Conservation (phyloP, 64 coral and sea anemone species). For the Dendrophyllia cribrosa region DNA sequence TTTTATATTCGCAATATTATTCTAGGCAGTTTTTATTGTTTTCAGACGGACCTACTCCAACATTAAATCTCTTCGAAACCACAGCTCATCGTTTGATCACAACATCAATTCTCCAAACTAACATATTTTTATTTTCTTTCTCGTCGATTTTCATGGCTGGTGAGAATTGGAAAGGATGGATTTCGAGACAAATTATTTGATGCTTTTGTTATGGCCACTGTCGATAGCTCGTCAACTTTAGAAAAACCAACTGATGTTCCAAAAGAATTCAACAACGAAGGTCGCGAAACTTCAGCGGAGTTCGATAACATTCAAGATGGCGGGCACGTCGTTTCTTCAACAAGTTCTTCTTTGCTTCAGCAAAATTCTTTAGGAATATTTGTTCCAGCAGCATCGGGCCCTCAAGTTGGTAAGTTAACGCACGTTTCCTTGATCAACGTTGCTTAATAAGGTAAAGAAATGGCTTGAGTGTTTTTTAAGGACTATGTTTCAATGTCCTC, state of each 20-base stretch:
- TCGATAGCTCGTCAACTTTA: slow-evolving; percentile 5
- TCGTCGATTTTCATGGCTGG: slow-evolving; percentile 21
- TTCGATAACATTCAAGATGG: slow-evolving; percentile 52
- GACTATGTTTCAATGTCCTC: too few relatives aligned
- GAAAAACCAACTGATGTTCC: slow-evolving; percentile 6
- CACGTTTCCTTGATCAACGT: neutral
- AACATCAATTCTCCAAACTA: neutral
- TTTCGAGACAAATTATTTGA: neutral
- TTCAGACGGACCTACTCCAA: too few relatives aligned
- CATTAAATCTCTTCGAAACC: too few relatives aligned
- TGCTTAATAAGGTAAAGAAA: neutral
- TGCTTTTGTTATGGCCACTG: slow-evolving; percentile 22
- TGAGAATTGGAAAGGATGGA: slow-evolving; percentile 4
- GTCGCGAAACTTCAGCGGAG: neutral
- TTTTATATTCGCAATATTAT: neutral
- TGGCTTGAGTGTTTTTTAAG: neutral
- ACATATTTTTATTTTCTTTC: neutral
- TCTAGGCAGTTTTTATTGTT: neutral
- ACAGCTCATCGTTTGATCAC: neutral
- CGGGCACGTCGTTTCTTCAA: slow-evolving; percentile 18
- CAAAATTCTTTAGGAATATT: neutral
- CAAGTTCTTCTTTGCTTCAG: neutral
- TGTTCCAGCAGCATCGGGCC: neutral
- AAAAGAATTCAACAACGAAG: neutral
- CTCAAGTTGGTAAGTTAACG: slow-evolving; percentile 18